These are phyloP conservation scores for Pseudocheirus occidentalis DNA, from an alignment of 2,797 vertebrate species.

Conservation along the genomic window DNA sequence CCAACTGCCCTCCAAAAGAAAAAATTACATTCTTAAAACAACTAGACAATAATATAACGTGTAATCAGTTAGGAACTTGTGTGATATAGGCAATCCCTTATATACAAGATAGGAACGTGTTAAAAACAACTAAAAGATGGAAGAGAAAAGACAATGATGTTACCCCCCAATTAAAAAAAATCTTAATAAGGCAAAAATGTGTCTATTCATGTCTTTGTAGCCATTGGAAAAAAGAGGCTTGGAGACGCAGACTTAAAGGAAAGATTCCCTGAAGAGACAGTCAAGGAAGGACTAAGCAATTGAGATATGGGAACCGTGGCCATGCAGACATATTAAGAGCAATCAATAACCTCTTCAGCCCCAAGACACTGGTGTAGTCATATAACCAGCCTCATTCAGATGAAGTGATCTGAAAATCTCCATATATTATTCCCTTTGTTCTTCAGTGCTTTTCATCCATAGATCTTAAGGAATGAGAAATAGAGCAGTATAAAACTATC, in stretches of 20 bases:
- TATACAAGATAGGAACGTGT: background rate
- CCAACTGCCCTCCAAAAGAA: too few species aligned
- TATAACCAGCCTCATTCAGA: background rate
- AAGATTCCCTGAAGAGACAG: background rate
- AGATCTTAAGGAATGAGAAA: constrained; percentile 5
- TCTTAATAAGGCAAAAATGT: background rate
- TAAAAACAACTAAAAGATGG: background rate
- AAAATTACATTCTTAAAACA: background rate
- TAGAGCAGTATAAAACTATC: background rate
- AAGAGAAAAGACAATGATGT: background rate
- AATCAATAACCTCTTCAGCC: constrained; percentile 1
- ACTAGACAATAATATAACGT: background rate
- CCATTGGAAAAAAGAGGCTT: background rate
- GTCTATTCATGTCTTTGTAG: background rate
- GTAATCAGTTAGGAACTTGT: background rate
- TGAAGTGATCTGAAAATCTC: background rate
- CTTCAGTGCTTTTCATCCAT: background rate
- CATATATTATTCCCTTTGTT: background rate
- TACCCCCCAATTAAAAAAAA: background rate
- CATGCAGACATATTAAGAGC: background rate
- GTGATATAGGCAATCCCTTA: background rate
- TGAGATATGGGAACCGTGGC: background rate
- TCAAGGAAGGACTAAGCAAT: background rate
- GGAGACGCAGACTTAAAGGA: background rate
- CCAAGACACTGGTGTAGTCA: background rate